Conservation (phyloP, 1,140 invertebrate genomes). For the Panulirus ornatus region DNA sequence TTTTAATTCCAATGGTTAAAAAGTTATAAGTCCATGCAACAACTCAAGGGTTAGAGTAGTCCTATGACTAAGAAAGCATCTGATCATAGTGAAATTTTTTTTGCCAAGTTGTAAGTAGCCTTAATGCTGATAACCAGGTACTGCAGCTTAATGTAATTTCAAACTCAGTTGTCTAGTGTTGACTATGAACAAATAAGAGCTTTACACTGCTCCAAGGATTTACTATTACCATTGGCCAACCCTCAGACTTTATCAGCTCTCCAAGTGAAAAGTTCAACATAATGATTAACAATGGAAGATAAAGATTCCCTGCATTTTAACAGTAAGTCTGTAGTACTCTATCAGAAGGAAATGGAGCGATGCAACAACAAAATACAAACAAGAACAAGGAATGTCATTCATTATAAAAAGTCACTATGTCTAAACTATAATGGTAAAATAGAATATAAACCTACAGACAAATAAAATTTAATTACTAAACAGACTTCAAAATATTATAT, state of each 20-base stretch:
- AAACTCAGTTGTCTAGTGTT: neutral
- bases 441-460: constrained; percentile 20
- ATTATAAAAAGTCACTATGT: neutral
- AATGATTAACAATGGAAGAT: constrained; percentile 40
- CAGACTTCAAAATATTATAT: constrained; percentile 36
- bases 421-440: constrained; percentile 38
- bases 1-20: neutral
- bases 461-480: constrained; percentile 27
- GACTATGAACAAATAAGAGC: neutral
- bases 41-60: neutral
- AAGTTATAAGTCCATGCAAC: neutral
- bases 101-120: neutral
- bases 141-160: constrained; percentile 14
- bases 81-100: neutral
- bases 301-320: constrained; percentile 22
- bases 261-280: constrained; percentile 38
- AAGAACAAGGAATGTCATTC: constrained; percentile 56
- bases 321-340: constrained; percentile 3
- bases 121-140: constrained; percentile 14
- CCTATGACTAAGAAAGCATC: neutral
- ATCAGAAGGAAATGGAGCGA: constrained; percentile 6
- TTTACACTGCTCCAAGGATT: neutral
- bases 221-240: neutral
- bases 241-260: constrained; percentile 2
- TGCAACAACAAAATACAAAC: constrained; percentile 21